Evolutionary conservation across 2,888 invertebrate genomes (phyloP).

Genomic region (Galerucella pusilla): DNA sequence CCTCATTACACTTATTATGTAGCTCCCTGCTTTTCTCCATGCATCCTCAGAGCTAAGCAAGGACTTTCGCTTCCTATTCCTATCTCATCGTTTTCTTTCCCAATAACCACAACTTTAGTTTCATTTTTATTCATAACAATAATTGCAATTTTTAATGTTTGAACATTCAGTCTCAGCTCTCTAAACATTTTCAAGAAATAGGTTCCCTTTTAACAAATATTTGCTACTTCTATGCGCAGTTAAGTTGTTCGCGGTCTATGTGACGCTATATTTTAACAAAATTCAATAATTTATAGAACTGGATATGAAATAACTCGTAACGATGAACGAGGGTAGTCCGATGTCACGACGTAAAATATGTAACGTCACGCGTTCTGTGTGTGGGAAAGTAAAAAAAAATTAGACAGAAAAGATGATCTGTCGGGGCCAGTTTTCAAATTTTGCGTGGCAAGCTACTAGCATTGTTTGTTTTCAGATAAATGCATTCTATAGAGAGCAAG

Average conservation of each 20-base stretch:
- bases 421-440: conserved; percentile 44
- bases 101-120: no score
- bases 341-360: conserved; percentile 19
- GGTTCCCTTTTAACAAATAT: background rate
- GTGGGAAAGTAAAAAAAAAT: conserved; percentile 7
- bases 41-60: no score
- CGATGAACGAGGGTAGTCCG: conserved; percentile 4
- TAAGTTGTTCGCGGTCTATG: conserved; percentile 11
- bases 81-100: no score
- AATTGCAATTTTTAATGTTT: no score
- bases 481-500: background rate
- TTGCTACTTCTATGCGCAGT: background rate
- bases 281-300: conserved; percentile 30
- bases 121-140: no score
- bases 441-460: conserved; percentile 37
- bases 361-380: conserved; percentile 13
- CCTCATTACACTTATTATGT: no score
- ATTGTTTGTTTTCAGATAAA: conserved; percentile 12
- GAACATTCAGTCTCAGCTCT: no score
- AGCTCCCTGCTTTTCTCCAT: no score
- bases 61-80: no score
- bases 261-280: conserved; percentile 33
- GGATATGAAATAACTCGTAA: conserved; percentile 9
- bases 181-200: background rate
- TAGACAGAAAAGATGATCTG: conserved; percentile 29